A percentile compares a stretch with the other conserved stretches of the same genome.
Evolutionary conservation across 2,797 vertebrate species (phyloP).

Genomic region (Anguilla pacifica): DNA sequence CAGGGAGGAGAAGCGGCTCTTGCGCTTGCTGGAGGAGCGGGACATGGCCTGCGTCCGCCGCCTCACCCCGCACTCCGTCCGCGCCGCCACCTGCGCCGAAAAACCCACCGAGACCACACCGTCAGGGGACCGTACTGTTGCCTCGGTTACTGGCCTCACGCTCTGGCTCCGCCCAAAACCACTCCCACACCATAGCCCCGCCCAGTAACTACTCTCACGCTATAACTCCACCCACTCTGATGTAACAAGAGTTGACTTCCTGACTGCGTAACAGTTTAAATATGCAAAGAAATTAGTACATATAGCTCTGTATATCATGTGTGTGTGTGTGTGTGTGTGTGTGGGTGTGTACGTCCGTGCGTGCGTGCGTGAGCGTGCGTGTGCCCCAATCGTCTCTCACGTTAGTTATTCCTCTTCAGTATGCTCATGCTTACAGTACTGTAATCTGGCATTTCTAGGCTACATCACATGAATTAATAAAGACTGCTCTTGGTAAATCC

Average conservation of each 20-base stretch:
- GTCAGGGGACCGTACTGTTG: background rate
- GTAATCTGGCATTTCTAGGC: conserved; percentile 63
- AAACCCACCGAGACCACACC: background rate
- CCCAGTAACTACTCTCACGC: background rate
- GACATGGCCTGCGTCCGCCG: conserved; percentile 85
- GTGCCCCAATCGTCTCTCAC: conserved; percentile 13
- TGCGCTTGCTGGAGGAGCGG: conserved; percentile 89
- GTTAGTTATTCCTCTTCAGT: conserved; percentile 33
- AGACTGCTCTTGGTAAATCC: background rate
- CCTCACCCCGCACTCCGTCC: conserved; percentile 83
- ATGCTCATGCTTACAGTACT: conserved; percentile 37
- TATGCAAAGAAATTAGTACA: conserved; percentile 27
- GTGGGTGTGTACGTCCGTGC: too few relatives aligned
- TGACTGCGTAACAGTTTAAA: conserved; percentile 41
- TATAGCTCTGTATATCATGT: background rate
- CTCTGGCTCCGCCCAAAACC: background rate
- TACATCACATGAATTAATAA: conserved; percentile 50
- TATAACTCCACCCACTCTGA: background rate
- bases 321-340: conserved; percentile 8
- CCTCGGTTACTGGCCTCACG: background rate
- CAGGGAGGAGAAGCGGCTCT: conserved; percentile 94
- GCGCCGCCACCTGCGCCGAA: conserved; percentile 83
- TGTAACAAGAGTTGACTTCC: conserved; percentile 23
- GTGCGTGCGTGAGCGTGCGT: background rate
- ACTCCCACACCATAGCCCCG: background rate